Percentiles rank a stretch among this genome's conserved stretches.
phyloP scores from a whole-genome alignment of 2,888 invertebrate species.

The Thalpophila matura region DNA sequence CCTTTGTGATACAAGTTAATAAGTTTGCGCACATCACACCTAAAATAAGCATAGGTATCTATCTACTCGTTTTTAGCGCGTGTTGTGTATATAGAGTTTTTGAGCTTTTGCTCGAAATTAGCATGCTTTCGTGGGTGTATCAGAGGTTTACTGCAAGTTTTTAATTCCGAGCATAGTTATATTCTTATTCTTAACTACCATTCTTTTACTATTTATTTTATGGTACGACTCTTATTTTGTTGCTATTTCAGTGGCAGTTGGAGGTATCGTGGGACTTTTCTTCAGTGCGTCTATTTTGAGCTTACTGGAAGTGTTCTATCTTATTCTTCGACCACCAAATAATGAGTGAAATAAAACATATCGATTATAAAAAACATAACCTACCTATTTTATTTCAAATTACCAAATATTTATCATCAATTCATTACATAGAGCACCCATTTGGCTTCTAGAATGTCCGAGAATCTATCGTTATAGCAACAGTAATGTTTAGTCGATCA shows the following conservation, averaged over 20 bases:
- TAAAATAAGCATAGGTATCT: too few relatives aligned
- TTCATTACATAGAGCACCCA: not conserved
- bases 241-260: conserved; percentile 90
- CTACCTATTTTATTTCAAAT: not conserved
- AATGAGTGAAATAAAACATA: conserved; percentile 10
- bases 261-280: conserved; percentile 91
- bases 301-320: conserved; percentile 91
- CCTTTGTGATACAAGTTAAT: too few relatives aligned
- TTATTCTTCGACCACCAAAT: conserved; percentile 64
- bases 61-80: too few relatives aligned
- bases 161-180: too few relatives aligned
- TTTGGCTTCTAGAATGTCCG: not conserved
- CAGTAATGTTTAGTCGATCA: conserved; percentile 47
- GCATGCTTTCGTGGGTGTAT: too few relatives aligned
- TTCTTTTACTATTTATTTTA: too few relatives aligned
- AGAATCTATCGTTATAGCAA: conserved; percentile 42
- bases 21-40: too few relatives aligned
- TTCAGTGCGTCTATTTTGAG: conserved; percentile 92
- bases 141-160: too few relatives aligned
- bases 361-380: too few relatives aligned
- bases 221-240: conserved; percentile 16
- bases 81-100: too few relatives aligned
- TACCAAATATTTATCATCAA: not conserved
- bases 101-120: too few relatives aligned
- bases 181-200: too few relatives aligned